These are phyloP conservation scores for Helarctos malayanus DNA, from an alignment of 2,797 vertebrate species.

Conservation along the genomic window DNA sequence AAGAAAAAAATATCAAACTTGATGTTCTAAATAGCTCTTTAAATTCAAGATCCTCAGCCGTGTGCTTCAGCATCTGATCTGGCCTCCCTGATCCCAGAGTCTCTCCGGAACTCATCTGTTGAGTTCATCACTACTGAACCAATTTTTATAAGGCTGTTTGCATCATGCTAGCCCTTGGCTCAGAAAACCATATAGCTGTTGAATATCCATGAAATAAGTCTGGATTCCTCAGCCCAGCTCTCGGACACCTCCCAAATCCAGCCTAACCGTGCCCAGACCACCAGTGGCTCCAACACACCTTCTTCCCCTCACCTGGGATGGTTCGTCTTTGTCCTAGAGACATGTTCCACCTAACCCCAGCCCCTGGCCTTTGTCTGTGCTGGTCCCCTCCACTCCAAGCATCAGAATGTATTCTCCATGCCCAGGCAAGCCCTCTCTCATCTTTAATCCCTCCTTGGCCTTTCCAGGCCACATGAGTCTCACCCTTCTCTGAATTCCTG, in stretches of 20 bases:
- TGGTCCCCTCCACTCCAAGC: background rate
- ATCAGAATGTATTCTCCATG: background rate
- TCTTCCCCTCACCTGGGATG: background rate
- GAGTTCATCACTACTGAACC: background rate
- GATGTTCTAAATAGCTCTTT: conserved; percentile 76
- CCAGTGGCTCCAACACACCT: background rate
- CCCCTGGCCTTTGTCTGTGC: background rate
- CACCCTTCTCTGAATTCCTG: background rate
- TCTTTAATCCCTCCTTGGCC: background rate
- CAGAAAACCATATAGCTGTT: background rate
- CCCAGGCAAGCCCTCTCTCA: background rate
- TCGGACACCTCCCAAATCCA: background rate
- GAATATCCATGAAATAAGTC: background rate
- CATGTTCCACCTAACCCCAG: background rate
- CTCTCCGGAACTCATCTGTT: background rate
- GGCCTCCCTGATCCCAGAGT: background rate
- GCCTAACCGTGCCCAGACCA: background rate
- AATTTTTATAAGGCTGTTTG: conserved; percentile 19
- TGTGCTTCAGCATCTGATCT: conserved; percentile 32
- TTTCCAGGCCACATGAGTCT: background rate
- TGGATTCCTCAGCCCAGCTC: background rate
- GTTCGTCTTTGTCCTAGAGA: background rate
- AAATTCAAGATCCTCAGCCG: conserved; percentile 61
- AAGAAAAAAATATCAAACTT: conserved; percentile 70
- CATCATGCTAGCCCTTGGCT: background rate